These are phyloP conservation scores for Drosophila melanica DNA, from an alignment of 1,140 invertebrate genomes.

Conservation along the genomic window DNA sequence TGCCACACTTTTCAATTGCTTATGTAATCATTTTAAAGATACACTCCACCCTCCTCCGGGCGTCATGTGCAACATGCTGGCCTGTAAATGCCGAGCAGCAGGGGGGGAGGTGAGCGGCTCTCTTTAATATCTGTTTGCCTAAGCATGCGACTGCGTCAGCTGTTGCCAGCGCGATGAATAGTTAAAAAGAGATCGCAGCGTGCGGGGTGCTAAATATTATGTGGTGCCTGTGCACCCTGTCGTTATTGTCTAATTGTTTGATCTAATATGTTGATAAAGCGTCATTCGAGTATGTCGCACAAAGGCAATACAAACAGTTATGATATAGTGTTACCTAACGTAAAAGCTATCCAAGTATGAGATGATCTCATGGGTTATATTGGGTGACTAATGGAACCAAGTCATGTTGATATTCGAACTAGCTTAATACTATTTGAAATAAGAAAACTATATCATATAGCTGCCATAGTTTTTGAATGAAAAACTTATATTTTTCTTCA, in stretches of 20 bases:
- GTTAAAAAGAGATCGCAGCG: slow-evolving; percentile 14
- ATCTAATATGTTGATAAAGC: slow-evolving; percentile 19
- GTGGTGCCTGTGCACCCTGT: slow-evolving; percentile 34
- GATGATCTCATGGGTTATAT: not conserved
- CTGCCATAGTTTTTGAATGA: no score
- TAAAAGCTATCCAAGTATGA: not conserved
- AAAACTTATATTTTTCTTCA: no score
- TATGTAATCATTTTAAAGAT: slow-evolving; percentile 59
- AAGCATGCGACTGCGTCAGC: slow-evolving; percentile 51
- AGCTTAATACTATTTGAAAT: no score
- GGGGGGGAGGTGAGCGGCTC: slow-evolving; percentile 19
- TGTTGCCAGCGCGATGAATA: slow-evolving; percentile 32
- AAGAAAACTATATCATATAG: no score
- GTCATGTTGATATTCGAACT: no score
- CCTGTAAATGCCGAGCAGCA: slow-evolving; percentile 22
- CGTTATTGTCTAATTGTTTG: slow-evolving; percentile 55
- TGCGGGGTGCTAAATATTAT: slow-evolving; percentile 48
- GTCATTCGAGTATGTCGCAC: slow-evolving; percentile 12
- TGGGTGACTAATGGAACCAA: no score
- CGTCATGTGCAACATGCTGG: not conserved
- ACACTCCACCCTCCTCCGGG: slow-evolving; percentile 10
- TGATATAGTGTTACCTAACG: slow-evolving; percentile 20
- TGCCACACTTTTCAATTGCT: slow-evolving; percentile 72
- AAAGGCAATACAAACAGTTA: slow-evolving; percentile 25
- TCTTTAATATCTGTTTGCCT: slow-evolving; percentile 16